Conservation (phyloP, 2,797 vertebrate genomes). For the Nyctalus aviator region DNA sequence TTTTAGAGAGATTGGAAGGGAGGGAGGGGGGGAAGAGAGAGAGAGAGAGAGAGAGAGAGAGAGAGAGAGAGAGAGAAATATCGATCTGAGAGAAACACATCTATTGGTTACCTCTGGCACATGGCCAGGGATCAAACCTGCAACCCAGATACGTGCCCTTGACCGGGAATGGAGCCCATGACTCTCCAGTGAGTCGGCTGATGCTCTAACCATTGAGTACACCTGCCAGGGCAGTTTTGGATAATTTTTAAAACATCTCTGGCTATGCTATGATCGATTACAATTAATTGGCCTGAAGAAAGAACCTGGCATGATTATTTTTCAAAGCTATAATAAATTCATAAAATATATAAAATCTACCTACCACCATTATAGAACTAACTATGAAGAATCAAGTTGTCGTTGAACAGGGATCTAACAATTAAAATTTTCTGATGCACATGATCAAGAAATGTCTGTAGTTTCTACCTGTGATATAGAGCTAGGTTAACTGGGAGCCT, state of each 20-base stretch:
- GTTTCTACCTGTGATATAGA: neutral
- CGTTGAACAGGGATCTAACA: neutral
- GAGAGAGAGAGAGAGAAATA: neutral
- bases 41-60: neutral
- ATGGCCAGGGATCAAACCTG: neutral
- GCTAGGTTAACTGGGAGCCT: neutral
- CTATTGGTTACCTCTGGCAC: neutral
- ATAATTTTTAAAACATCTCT: slow-evolving; percentile 4
- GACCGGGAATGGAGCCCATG: neutral
- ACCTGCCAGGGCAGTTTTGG: neutral
- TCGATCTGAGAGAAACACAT: neutral
- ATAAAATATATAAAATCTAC: neutral
- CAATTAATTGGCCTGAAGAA: neutral
- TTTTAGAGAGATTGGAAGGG: neutral
- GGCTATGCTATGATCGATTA: neutral
- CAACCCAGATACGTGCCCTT: neutral
- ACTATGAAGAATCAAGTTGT: neutral
- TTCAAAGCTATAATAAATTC: neutral
- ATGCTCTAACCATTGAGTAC: neutral
- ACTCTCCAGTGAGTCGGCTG: neutral
- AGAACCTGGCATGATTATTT: neutral
- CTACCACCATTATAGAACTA: neutral
- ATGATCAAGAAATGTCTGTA: neutral
- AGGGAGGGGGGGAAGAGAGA: too few species aligned
- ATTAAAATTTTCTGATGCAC: neutral